Evolutionary conservation across 2,113 vertebrate genomes (phyloP).

Genomic region (Heptranchias perlo): DNA sequence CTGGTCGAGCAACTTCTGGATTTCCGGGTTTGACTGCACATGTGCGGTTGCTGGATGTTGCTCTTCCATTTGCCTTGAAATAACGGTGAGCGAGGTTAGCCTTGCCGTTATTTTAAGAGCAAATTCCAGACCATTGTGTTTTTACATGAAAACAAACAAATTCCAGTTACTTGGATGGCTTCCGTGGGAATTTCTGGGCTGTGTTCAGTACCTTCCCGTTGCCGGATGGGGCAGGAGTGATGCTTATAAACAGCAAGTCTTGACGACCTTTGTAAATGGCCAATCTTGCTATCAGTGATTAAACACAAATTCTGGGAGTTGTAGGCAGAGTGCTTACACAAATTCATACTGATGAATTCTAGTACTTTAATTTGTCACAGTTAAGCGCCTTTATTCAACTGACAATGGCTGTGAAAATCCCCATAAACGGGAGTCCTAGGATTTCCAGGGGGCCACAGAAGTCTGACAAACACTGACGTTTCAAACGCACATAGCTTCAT

Average conservation of each 20-base stretch:
- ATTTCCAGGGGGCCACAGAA: not conserved
- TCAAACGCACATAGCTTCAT: not conserved
- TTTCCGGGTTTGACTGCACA: too few relatives aligned
- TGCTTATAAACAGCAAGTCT: not conserved
- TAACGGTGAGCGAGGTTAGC: too few relatives aligned
- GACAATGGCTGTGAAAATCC: not conserved
- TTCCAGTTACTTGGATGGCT: not conserved
- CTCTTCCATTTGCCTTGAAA: too few relatives aligned
- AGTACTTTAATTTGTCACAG: not conserved
- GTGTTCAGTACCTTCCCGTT: not conserved
- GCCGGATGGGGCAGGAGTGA: not conserved
- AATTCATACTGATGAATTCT: not conserved
- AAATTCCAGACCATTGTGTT: too few relatives aligned
- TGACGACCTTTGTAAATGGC: not conserved
- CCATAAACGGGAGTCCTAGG: not conserved
- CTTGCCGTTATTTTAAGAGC: too few relatives aligned
- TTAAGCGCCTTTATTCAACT: not conserved
- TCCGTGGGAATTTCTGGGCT: not conserved
- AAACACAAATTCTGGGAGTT: not conserved
- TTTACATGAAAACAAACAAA: not conserved
- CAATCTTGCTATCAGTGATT: not conserved
- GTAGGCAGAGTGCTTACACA: not conserved
- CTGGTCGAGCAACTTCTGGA: too few relatives aligned
- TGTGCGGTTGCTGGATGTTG: too few relatives aligned
- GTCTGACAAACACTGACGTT: not conserved